Evolutionary conservation across 2,797 vertebrate species (phyloP).

Genomic region (Hydrophis major): DNA sequence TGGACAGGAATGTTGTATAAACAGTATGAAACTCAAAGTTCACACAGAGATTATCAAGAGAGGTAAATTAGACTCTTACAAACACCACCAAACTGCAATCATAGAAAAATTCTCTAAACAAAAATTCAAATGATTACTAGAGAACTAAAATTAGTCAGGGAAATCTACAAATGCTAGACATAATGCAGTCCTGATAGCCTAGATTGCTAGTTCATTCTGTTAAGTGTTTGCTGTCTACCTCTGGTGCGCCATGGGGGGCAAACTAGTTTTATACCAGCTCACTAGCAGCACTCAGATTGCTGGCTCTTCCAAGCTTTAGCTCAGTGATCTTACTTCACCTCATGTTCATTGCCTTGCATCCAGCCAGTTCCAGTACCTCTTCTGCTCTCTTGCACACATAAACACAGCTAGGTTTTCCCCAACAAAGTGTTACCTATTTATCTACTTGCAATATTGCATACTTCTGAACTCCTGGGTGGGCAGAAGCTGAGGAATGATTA

Average conservation of each 20-base stretch:
- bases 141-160: neutral
- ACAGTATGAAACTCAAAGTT: neutral
- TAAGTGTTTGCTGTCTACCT: neutral
- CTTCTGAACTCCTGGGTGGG: neutral
- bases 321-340: neutral
- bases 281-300: neutral
- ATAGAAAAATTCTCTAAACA: neutral
- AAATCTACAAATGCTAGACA: neutral
- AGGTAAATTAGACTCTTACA: neutral
- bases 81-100: neutral
- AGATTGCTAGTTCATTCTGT: neutral
- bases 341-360: neutral
- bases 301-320: neutral
- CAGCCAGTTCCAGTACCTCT: neutral
- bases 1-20: neutral
- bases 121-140: neutral
- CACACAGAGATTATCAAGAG: neutral
- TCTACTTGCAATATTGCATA: neutral
- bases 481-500: neutral
- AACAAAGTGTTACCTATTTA: neutral
- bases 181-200: neutral
- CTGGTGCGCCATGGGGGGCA: neutral
- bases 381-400: neutral
- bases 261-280: neutral
- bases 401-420: neutral